Percentiles rank a stretch among this genome's conserved stretches.
These are phyloP conservation scores for Trematomus loennbergii DNA, from an alignment of 2,113 vertebrate genomes.

Conservation along the genomic window DNA sequence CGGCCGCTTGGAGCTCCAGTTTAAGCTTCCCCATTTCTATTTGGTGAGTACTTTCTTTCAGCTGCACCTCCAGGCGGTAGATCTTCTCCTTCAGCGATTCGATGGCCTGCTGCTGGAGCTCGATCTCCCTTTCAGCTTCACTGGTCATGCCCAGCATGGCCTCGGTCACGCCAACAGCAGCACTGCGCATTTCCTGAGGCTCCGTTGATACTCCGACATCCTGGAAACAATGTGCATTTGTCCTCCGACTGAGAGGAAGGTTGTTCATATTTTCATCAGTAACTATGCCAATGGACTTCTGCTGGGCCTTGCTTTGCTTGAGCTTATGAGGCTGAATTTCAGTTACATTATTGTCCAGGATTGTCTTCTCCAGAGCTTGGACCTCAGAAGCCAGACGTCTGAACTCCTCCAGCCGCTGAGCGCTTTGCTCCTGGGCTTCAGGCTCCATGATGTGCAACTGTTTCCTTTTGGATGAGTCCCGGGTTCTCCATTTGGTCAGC, in stretches of 20 bases:
- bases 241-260: constrained; percentile 76
- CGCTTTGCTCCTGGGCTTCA: constrained; percentile 86
- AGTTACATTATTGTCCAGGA: constrained; percentile 82
- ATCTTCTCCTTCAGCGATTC: constrained; percentile 95
- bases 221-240: constrained; percentile 14
- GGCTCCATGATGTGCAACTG: constrained; percentile 92
- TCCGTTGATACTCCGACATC: constrained; percentile 87
- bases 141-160: constrained; percentile 92
- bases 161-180: constrained; percentile 89
- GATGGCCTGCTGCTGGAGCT: constrained; percentile 95
- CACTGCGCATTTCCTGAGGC: constrained; percentile 73
- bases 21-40: constrained; percentile 97
- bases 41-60: constrained; percentile 93
- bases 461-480: constrained; percentile 80
- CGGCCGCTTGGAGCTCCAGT: constrained; percentile 92
- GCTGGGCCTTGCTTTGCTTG: constrained; percentile 62
- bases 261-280: constrained; percentile 89
- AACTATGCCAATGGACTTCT: constrained; percentile 87
- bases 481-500: constrained; percentile 90
- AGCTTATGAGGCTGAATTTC: constrained; percentile 49
- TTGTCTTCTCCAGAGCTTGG: constrained; percentile 92
- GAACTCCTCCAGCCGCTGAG: constrained; percentile 91
- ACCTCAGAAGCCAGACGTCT: constrained; percentile 93
- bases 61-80: constrained; percentile 92
- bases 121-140: constrained; percentile 91